Evolutionary conservation across 2,888 invertebrate genomes (phyloP).

Genomic region (Laspeyria flexula): DNA sequence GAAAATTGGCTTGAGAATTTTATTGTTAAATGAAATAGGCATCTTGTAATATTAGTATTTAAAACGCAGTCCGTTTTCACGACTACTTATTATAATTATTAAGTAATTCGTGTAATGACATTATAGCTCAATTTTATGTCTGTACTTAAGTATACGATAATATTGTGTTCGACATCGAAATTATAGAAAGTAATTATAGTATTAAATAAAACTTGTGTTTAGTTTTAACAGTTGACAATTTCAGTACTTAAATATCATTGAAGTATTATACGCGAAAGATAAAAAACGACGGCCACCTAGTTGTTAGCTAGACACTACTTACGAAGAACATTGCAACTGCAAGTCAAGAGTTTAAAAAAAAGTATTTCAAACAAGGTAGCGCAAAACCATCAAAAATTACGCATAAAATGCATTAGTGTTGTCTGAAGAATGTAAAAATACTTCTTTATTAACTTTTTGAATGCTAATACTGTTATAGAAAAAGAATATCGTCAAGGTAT

Average conservation of each 20-base stretch:
- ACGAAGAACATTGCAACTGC: too few species aligned
- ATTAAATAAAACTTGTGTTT: slow-evolving; percentile 18
- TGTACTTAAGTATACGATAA: slow-evolving; percentile 69
- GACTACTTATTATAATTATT: slow-evolving; percentile 65
- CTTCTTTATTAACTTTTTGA: too few species aligned
- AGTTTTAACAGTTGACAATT: slow-evolving; percentile 23
- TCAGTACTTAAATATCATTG: slow-evolving; percentile 37
- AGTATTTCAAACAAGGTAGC: too few species aligned
- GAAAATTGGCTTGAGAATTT: background rate
- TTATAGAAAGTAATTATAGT: slow-evolving; percentile 23
- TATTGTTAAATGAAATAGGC: background rate
- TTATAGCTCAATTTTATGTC: slow-evolving; percentile 77
- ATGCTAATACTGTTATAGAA: too few species aligned
- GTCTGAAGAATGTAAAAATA: too few species aligned
- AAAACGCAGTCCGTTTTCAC: slow-evolving; percentile 55
- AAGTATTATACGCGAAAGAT: too few species aligned
- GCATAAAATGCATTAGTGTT: too few species aligned
- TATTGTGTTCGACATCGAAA: slow-evolving; percentile 69
- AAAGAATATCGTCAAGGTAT: too few species aligned
- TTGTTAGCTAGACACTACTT: too few species aligned
- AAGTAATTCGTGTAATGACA: slow-evolving; percentile 70
- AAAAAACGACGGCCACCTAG: too few species aligned
- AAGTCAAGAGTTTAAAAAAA: too few species aligned
- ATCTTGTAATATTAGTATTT: background rate
- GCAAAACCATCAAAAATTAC: too few species aligned